phyloP scores from a whole-genome alignment of 64 coral and sea anemone genomes.

The Anthopleura sola region DNA sequence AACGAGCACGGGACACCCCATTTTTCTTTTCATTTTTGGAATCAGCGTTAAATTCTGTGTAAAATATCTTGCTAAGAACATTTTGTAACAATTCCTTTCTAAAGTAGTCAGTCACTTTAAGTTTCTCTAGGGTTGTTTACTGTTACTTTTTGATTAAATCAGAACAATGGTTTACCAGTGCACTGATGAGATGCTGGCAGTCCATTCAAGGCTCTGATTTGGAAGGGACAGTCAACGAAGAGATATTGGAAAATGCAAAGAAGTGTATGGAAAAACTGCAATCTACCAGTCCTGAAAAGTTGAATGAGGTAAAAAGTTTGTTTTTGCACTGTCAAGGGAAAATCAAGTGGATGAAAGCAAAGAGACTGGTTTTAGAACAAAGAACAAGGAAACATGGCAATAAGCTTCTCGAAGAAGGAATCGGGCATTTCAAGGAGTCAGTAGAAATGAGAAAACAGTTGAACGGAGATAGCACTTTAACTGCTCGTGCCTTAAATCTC shows the following conservation, averaged over 20 bases:
- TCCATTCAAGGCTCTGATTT: not conserved
- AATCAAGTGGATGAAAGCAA: not conserved
- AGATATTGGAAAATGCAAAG: not conserved
- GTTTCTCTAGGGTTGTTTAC: too few relatives aligned
- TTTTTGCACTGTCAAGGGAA: not conserved
- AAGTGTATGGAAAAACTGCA: not conserved
- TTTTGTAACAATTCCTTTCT: too few relatives aligned
- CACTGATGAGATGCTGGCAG: not conserved
- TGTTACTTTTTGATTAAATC: not conserved
- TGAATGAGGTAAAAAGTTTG: not conserved
- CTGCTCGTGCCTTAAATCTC: not conserved
- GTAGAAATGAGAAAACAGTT: not conserved
- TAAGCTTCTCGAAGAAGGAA: not conserved
- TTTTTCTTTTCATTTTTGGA: too few relatives aligned
- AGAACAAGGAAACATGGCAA: not conserved
- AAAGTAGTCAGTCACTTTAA: too few relatives aligned
- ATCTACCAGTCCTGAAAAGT: not conserved
- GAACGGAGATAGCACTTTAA: not conserved
- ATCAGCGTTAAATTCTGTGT: too few relatives aligned
- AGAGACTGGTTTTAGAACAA: not conserved
- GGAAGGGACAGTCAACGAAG: constrained; percentile 1
- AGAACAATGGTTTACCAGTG: not conserved
- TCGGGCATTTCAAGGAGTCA: not conserved
- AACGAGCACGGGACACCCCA: too few relatives aligned
- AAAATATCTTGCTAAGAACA: too few relatives aligned